Evolutionary conservation across 1,140 invertebrate genomes (phyloP).

Genomic region (Cydia pomonella): DNA sequence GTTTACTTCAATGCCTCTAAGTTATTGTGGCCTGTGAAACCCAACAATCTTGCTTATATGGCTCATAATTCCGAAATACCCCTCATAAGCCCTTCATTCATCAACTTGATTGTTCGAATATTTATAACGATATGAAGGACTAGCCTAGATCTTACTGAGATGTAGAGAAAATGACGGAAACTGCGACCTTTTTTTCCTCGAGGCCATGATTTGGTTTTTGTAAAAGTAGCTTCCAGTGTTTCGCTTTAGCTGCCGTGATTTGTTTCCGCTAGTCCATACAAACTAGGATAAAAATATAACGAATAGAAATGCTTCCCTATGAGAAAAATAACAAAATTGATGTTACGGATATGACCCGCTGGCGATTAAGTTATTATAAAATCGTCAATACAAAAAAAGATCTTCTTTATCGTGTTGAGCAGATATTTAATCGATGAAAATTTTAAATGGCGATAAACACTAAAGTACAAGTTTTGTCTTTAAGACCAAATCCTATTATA

Average conservation of each 20-base stretch:
- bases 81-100: background rate
- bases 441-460: too few species aligned
- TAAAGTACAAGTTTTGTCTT: too few species aligned
- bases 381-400: too few species aligned
- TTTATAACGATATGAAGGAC: background rate
- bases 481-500: too few species aligned
- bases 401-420: too few species aligned
- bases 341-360: too few species aligned
- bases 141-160: background rate
- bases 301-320: background rate
- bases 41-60: background rate
- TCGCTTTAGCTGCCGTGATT: background rate
- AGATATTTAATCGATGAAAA: too few species aligned
- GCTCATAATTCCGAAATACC: background rate
- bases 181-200: conserved; percentile 16
- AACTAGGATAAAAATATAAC: background rate
- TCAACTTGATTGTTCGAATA: background rate
- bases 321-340: too few species aligned
- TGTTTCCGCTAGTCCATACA: background rate
- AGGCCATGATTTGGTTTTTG: conserved; percentile 7
- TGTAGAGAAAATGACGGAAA: background rate
- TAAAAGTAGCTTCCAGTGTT: conserved; percentile 23
- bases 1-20: background rate
- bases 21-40: background rate
- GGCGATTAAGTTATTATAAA: too few species aligned